Base-by-base conservation (phyloP, 2,888 invertebrate species). In the Sarcophaga rosellei region DNA sequence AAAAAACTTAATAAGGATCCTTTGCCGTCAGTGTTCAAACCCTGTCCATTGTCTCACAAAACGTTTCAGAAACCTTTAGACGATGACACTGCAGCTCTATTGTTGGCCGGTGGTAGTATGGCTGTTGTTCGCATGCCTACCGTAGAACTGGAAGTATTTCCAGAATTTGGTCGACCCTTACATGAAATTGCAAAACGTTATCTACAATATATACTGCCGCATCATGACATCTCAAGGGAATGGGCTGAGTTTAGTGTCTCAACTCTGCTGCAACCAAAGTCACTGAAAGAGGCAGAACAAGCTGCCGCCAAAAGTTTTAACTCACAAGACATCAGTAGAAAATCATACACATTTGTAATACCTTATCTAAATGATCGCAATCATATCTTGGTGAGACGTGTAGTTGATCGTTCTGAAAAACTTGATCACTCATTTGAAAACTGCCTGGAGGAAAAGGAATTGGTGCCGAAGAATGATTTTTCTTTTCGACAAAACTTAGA, bases 281-380 rank as follows among this genome's bases (percentile, higher is more conserved):
- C 87, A 23, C 88, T 90, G 77, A 86, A 69, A 44, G 84, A 86
- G 21, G 87, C 89, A 2, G 89, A 90, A 57, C 90, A 89, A 6
- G 87, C 88, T 2, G 88, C 82, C 0, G 89, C 89, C 4, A 80
- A 85, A 62, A 74, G 70, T 62, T 62, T 81, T 17, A 73, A 65
- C 53, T 20, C 66, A 1, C 17, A 11, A n/a, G 79, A 76, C 10
- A 10, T 10, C 3, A 77, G 88, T 4, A 87, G 88, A 10, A 89
- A 92, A 85, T 92, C 92, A 23, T 94, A 95, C 70, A 94, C 94
- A 63, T 95, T 96, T 91, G 93, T 94, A 76, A 92, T 96, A 87
- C 93, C 94, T 25, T 96, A 95, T 89, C 92, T 94, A 86, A 94
- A 94, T 90, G 93, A 94, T 90, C 95, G 95, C 89, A 94, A 94